Evolutionary conservation across 2,113 vertebrate genomes (phyloP).

Genomic region (Xyrauchen texanus): DNA sequence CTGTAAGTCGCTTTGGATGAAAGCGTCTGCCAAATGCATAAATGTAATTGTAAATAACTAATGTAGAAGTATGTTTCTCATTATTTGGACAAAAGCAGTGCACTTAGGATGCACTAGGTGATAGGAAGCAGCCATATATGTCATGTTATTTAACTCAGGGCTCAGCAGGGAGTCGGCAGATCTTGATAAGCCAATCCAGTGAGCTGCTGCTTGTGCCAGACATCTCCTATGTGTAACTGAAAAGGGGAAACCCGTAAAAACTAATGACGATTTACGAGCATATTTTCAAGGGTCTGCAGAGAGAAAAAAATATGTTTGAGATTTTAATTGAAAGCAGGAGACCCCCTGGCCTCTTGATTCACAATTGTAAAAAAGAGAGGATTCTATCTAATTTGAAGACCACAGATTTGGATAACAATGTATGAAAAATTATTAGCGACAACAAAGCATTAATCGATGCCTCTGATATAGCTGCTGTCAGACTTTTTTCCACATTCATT

Average conservation of each 20-base stretch:
- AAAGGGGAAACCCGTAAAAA: slow-evolving; percentile 67
- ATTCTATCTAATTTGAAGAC: neutral
- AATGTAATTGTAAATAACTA: no score
- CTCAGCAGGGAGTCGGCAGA: slow-evolving; percentile 24
- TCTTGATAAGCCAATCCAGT: slow-evolving; percentile 58
- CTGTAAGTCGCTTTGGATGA: no score
- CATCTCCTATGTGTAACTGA: slow-evolving; percentile 58
- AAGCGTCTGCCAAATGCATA: no score
- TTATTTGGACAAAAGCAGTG: slow-evolving; percentile 36
- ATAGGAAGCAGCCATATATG: slow-evolving; percentile 4
- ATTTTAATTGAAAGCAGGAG: slow-evolving; percentile 59
- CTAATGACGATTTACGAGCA: slow-evolving; percentile 68
- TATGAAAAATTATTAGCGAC: neutral
- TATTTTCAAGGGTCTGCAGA: slow-evolving; percentile 59
- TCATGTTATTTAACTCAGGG: slow-evolving; percentile 25
- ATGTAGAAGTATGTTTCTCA: slow-evolving; percentile 46
- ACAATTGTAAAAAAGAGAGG: neutral
- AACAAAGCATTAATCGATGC: no score
- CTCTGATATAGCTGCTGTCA: no score
- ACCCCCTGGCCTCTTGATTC: slow-evolving; percentile 20
- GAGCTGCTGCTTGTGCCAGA: slow-evolving; percentile 48
- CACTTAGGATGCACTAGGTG: slow-evolving; percentile 2
- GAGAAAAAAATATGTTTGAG: slow-evolving; percentile 54
- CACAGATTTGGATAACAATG: neutral
- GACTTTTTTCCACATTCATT: no score